Evolutionary conservation across 1,140 invertebrate species (phyloP), one percentile per base, ranked within the genome.

Genomic region (Halesus radiatus): DNA sequence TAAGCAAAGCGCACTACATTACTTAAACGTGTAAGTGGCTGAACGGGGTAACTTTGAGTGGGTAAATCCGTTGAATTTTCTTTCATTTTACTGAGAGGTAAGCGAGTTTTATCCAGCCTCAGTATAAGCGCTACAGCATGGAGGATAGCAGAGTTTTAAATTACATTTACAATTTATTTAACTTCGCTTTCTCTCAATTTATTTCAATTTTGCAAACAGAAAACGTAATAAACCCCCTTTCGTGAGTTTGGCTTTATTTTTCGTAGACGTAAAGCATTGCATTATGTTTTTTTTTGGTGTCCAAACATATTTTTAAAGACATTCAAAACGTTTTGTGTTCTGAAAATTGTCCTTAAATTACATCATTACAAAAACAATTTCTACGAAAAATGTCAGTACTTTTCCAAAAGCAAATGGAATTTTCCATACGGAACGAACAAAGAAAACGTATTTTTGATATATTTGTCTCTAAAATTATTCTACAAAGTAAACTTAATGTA

Each of bases 51-150:
- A 78, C 76, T 78, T 54, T 70, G 62, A 52, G 45, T 54, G 76
- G 62, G 60, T 79, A 82, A 82, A 80, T 80, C 78, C 68, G 78
- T 58, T 45, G 50, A 80, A 82, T 72, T 82, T 80, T 80, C 78
- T 78, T 82, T 76, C 77, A 52, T 56, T 76, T 81, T 79, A 64
- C 56, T 76, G 60, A 62, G 75, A 22, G 32, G 32, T 15, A 68
- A 68, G 32, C 62, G 52, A 72, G 53, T 56, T 76, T 29, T 78
- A 62, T 68, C 13, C 16, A 32, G 60, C 62, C 62, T 32, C 20
- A 52, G 68, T 68, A 50, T 68, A 45, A 37, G 32, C 32, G 32
- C 4, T 52, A 54, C 68, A 26, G 26, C 54, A 13, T 72, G 50
- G 52, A 53, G 60, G 32, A 68, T 32, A 29, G 22, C 45, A 64